Percentiles rank a stretch among this genome's conserved stretches.
Conservation (phyloP, 2,797 vertebrate species). For the Phrynocephalus forsythii region DNA sequence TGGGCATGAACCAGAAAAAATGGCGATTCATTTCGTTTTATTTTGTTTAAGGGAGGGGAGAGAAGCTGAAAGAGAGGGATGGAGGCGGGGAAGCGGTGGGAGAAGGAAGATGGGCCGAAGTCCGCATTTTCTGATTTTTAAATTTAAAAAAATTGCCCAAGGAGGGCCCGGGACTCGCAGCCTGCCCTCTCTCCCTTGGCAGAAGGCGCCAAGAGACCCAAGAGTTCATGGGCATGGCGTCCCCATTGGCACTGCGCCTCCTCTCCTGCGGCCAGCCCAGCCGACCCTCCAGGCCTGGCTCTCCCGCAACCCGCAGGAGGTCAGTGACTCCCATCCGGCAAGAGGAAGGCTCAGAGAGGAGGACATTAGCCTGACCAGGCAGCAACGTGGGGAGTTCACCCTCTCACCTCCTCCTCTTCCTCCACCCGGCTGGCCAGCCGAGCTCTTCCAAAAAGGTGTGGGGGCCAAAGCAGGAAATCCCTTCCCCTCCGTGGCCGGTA, state of each 20-base stretch:
- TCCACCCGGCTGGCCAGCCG: neutral
- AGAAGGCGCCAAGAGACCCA: neutral
- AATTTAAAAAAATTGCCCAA: too few species aligned
- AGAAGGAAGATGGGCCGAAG: neutral
- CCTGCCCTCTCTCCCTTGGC: too few species aligned
- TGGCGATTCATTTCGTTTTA: too few species aligned
- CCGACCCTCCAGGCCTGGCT: neutral
- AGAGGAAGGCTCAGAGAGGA: neutral
- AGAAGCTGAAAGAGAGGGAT: neutral
- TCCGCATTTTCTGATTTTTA: too few species aligned
- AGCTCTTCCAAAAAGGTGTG: neutral
- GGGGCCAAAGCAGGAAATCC: neutral
- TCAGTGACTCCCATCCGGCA: neutral
- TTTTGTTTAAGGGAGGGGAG: neutral
- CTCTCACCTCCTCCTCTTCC: neutral
- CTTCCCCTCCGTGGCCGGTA: slow-evolving; percentile 10
- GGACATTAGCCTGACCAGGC: neutral
- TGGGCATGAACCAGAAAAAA: too few species aligned
- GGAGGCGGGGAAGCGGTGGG: neutral
- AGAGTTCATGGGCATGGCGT: neutral
- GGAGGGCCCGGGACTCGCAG: neutral
- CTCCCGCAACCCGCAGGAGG: too few species aligned
- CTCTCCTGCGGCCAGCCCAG: neutral
- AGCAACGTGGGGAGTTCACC: too few species aligned
- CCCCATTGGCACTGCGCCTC: neutral